These are phyloP conservation scores for Drosophila subsilvestris DNA, from an alignment of 2,888 invertebrate genomes.

Conservation along the genomic window DNA sequence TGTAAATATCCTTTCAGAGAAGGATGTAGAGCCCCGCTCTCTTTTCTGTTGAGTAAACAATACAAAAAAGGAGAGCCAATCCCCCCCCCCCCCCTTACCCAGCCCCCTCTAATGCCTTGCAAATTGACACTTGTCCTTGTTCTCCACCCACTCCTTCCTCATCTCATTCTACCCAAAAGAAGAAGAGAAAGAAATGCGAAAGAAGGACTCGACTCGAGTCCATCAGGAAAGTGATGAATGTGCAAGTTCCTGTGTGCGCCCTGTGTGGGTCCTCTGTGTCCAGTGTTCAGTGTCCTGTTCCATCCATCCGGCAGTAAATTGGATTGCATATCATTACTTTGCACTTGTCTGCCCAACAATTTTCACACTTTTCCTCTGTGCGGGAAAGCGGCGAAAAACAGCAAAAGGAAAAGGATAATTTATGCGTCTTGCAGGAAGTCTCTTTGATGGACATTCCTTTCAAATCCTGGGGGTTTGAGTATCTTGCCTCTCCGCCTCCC, in stretches of 20 bases:
- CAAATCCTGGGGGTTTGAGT: constrained; percentile 56
- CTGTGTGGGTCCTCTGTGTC: constrained; percentile 10
- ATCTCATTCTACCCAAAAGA: not conserved
- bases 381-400: constrained; percentile 7
- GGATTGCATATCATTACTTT: constrained; percentile 79
- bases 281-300: constrained; percentile 1
- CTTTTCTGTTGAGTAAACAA: constrained; percentile 4
- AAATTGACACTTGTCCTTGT: constrained; percentile 71
- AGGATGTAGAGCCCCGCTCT: not conserved
- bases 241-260: constrained; percentile 69
- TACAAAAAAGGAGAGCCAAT: constrained; percentile 1
- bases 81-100: not conserved
- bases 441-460: constrained; percentile 74
- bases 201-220: constrained; percentile 35
- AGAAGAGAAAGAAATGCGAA: not conserved
- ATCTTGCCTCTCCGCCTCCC: constrained; percentile 13
- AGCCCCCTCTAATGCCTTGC: constrained; percentile 65
- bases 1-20: constrained; percentile 7
- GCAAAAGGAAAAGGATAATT: constrained; percentile 68
- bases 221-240: constrained; percentile 77
- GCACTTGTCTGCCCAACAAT: constrained; percentile 72
- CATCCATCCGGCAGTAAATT: constrained; percentile 61
- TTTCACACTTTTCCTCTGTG: constrained; percentile 64
- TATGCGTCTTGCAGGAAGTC: constrained; percentile 67
- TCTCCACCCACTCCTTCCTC: not conserved